Conservation (phyloP, 2,797 vertebrate genomes). For the Labroides dimidiatus region DNA sequence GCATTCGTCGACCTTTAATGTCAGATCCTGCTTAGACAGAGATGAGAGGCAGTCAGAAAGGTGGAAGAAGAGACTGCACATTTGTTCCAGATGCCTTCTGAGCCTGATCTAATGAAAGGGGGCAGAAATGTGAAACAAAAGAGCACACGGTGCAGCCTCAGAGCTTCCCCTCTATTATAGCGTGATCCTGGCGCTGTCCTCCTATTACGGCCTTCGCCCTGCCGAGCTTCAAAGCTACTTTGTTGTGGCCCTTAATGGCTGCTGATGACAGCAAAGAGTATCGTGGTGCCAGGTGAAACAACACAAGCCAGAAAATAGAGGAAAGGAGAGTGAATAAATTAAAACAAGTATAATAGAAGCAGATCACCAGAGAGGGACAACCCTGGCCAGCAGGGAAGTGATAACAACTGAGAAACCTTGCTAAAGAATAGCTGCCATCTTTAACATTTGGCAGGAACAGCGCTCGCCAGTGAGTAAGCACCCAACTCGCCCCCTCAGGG, state of each 20-base stretch:
- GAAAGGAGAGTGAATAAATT: constrained; percentile 2
- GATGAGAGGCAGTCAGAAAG: constrained; percentile 32
- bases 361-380: constrained; percentile 26
- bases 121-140: constrained; percentile 56
- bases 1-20: constrained; percentile 37
- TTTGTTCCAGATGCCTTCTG: constrained; percentile 60
- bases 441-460: constrained; percentile 70
- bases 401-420: constrained; percentile 41
- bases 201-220: constrained; percentile 53
- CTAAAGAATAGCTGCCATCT: constrained; percentile 63
- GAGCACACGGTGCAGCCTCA: constrained; percentile 41
- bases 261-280: constrained; percentile 65
- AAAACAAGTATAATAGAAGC: constrained; percentile 17
- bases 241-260: constrained; percentile 73
- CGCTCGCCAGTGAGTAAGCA: constrained; percentile 49
- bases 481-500: constrained; percentile 43
- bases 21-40: constrained; percentile 36
- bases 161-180: constrained; percentile 51
- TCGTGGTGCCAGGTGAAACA: constrained; percentile 60
- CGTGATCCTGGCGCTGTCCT: constrained; percentile 48
- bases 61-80: constrained; percentile 31
- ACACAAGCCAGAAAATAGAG: constrained; percentile 35
- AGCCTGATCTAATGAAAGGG: constrained; percentile 65
- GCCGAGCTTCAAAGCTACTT: constrained; percentile 76
- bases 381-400: constrained; percentile 29